Evolutionary conservation across 2,113 vertebrate species (phyloP).

Genomic region (Aegotheles bennettii): DNA sequence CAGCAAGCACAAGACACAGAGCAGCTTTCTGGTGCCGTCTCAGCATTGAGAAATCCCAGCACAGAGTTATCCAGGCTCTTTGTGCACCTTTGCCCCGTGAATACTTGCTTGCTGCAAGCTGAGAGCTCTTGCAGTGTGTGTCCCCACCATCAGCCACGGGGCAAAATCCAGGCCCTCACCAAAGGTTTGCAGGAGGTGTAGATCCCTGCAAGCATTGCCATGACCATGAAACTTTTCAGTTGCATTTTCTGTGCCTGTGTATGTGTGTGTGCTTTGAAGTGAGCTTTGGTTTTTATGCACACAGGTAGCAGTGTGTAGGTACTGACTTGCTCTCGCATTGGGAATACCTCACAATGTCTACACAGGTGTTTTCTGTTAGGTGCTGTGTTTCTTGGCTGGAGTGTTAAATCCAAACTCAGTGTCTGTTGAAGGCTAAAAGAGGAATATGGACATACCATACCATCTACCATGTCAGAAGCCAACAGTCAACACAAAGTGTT

Average conservation of each 20-base stretch:
- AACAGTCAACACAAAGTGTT: not conserved
- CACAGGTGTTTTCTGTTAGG: accelerated
- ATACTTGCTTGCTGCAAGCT: not conserved
- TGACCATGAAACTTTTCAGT: not conserved
- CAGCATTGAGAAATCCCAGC: not conserved
- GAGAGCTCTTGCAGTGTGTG: not conserved
- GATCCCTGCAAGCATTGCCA: not conserved
- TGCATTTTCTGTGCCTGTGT: not conserved
- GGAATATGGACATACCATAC: too few relatives aligned
- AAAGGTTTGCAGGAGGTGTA: accelerated
- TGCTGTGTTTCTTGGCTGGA: not conserved
- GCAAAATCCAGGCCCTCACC: not conserved
- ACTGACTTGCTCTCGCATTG: not conserved
- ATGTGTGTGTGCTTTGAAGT: not conserved
- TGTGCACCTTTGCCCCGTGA: not conserved
- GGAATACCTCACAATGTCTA: not conserved
- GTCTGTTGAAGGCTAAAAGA: not conserved
- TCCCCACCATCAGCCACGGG: not conserved
- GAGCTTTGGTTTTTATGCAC: not conserved
- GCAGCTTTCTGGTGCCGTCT: not conserved
- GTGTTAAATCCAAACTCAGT: not conserved
- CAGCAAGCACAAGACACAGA: not conserved
- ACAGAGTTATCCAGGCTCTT: not conserved
- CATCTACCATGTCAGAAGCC: not conserved
- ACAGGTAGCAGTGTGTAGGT: not conserved